These are phyloP conservation scores for Heliconius hortense DNA, from an alignment of 2,888 invertebrate species.

Conservation along the genomic window DNA sequence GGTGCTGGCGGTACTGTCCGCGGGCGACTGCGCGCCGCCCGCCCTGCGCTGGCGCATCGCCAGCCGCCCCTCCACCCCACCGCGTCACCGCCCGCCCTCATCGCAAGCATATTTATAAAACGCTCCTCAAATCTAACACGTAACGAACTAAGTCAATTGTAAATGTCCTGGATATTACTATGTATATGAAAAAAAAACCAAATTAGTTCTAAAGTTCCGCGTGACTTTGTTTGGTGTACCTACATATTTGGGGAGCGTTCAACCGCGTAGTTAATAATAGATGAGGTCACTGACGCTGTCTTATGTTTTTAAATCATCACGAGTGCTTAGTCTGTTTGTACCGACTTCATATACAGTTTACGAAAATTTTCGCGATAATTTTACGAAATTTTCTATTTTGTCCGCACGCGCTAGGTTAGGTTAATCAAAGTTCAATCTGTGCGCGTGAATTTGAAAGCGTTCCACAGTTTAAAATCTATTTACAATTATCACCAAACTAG, in stretches of 20 bases:
- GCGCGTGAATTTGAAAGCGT: too few species aligned
- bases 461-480: too few species aligned
- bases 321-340: not conserved
- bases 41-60: slow-evolving; percentile 48
- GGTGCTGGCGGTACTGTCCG: slow-evolving; percentile 20
- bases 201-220: slow-evolving; percentile 30
- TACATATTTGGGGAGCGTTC: slow-evolving; percentile 51
- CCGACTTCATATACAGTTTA: not conserved
- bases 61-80: slow-evolving; percentile 32
- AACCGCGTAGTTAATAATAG: slow-evolving; percentile 48
- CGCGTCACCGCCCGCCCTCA: slow-evolving; percentile 20
- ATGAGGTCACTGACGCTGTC: slow-evolving; percentile 46
- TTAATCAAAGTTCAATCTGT: too few species aligned
- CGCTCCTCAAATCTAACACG: slow-evolving; percentile 6
- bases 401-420: too few species aligned
- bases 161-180: slow-evolving; percentile 13
- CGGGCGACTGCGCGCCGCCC: slow-evolving; percentile 46
- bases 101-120: slow-evolving; percentile 33
- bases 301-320: slow-evolving; percentile 35
- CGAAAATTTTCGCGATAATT: too few species aligned
- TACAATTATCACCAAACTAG: too few species aligned
- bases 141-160: slow-evolving; percentile 20
- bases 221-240: slow-evolving; percentile 36
- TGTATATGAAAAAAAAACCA: not conserved
- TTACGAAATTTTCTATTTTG: too few species aligned